Conservation (phyloP, 2,797 vertebrate species). For the Poliocrania exsul region DNA sequence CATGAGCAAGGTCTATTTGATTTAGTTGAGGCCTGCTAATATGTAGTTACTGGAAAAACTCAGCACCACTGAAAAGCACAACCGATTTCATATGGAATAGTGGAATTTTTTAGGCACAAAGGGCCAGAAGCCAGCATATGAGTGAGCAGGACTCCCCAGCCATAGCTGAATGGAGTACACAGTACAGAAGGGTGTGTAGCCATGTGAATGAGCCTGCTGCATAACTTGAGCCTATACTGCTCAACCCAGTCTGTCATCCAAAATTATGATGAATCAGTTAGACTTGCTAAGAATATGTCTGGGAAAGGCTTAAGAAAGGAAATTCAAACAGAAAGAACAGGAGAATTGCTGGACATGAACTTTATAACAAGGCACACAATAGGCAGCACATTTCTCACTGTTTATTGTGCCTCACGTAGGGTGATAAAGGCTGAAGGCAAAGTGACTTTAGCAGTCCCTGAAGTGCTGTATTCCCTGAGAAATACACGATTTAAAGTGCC, state of each 20-base stretch:
- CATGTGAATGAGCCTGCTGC: neutral
- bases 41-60: neutral
- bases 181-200: neutral
- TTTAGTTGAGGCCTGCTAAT: neutral
- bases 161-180: neutral
- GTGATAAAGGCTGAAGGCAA: conserved; percentile 62
- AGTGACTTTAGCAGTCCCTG: conserved; percentile 62
- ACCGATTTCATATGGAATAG: neutral
- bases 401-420: conserved; percentile 39
- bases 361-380: neutral
- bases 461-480: conserved; percentile 67
- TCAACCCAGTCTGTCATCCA: neutral
- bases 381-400: conserved; percentile 24
- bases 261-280: neutral
- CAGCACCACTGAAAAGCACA: neutral
- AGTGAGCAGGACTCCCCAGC: neutral
- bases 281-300: neutral
- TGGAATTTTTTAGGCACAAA: neutral
- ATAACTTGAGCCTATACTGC: neutral
- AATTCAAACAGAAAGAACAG: conserved; percentile 1
- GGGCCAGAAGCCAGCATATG: neutral
- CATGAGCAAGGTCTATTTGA: rapidly evolving
- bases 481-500: conserved; percentile 34
- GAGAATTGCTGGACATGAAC: neutral
- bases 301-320: neutral